A percentile compares a stretch with the other conserved stretches of the same genome.
Conservation (phyloP, 2,888 invertebrate genomes). For the Euclidia mi region DNA sequence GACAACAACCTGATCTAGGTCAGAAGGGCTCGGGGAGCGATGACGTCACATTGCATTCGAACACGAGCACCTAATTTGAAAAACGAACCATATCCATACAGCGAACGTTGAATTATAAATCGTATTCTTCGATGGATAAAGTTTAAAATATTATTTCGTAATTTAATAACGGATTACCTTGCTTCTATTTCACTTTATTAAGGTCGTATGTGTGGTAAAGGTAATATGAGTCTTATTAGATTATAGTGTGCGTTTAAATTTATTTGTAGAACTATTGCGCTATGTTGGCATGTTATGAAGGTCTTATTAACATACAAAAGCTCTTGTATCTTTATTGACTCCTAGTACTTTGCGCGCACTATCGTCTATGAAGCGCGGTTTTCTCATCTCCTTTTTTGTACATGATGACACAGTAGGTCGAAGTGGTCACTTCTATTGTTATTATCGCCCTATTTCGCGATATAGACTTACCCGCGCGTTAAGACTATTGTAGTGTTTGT, state of each 20-base stretch:
- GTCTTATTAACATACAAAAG: slow-evolving; percentile 59
- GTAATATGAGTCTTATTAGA: slow-evolving; percentile 52
- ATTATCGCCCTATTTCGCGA: too few relatives aligned
- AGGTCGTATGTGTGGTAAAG: slow-evolving; percentile 39
- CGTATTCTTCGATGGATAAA: slow-evolving; percentile 16
- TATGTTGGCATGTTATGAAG: slow-evolving; percentile 59
- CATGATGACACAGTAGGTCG: too few relatives aligned
- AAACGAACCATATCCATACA: slow-evolving; percentile 50
- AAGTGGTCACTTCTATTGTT: too few relatives aligned
- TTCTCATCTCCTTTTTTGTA: neutral
- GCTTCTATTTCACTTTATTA: slow-evolving; percentile 45
- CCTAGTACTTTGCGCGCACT: slow-evolving; percentile 50
- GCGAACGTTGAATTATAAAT: slow-evolving; percentile 32
- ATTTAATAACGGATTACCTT: slow-evolving; percentile 51
- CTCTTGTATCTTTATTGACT: slow-evolving; percentile 49
- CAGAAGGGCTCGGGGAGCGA: slow-evolving; percentile 76
- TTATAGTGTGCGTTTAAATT: slow-evolving; percentile 52
- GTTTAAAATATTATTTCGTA: slow-evolving; percentile 32
- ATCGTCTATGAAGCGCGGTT: slow-evolving; percentile 34
- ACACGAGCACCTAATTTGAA: slow-evolving; percentile 49
- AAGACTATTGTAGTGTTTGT: too few relatives aligned
- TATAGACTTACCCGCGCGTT: too few relatives aligned
- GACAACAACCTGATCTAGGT: slow-evolving; percentile 76
- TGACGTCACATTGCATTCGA: slow-evolving; percentile 81
- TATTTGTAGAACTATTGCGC: slow-evolving; percentile 41